A percentile compares a stretch with the other conserved stretches of the same genome.
Evolutionary conservation across 2,888 invertebrate species (phyloP).

Genomic region (Drosophila flavopinicola): DNA sequence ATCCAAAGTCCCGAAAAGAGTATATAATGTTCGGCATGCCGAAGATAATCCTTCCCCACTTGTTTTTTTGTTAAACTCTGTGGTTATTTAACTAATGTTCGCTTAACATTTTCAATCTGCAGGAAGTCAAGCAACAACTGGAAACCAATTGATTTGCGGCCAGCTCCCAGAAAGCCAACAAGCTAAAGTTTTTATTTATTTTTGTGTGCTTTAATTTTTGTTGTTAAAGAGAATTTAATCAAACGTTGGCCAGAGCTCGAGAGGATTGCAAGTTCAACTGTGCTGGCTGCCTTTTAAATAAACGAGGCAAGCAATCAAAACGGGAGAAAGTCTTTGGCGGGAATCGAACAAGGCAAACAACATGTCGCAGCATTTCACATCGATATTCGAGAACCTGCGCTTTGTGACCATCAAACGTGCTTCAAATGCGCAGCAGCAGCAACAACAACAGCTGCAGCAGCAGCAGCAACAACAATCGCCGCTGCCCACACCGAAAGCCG

Average conservation of each 20-base stretch:
- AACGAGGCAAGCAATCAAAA: conserved; percentile 52
- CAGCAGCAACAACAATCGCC: conserved; percentile 54
- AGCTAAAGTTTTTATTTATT: conserved; percentile 27
- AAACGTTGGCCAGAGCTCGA: conserved; percentile 52
- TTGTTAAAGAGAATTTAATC: conserved; percentile 67
- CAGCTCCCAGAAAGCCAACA: conserved; percentile 4
- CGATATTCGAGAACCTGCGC: conserved; percentile 83
- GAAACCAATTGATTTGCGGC: conserved; percentile 38
- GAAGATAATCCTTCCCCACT: too few species aligned
- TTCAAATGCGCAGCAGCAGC: conserved; percentile 61
- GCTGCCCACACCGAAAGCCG: conserved; percentile 39
- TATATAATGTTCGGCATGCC: too few species aligned
- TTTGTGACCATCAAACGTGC: conserved; percentile 80
- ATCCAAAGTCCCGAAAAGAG: too few species aligned
- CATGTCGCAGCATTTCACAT: conserved; percentile 84
- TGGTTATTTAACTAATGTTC: conserved; percentile 16
- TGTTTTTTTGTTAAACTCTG: background rate
- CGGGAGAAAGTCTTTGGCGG: conserved; percentile 6
- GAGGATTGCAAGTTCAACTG: conserved; percentile 61
- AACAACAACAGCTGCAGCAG: conserved; percentile 48
- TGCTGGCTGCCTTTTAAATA: conserved; percentile 66
- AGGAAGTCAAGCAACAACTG: conserved; percentile 20
- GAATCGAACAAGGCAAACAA: conserved; percentile 51
- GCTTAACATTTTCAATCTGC: conserved; percentile 39
- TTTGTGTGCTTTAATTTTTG: conserved; percentile 16